Percentiles rank a stretch among this genome's conserved stretches.
These are phyloP conservation scores for Mastacembelus armatus DNA, from an alignment of 2,797 vertebrate species.

Conservation along the genomic window DNA sequence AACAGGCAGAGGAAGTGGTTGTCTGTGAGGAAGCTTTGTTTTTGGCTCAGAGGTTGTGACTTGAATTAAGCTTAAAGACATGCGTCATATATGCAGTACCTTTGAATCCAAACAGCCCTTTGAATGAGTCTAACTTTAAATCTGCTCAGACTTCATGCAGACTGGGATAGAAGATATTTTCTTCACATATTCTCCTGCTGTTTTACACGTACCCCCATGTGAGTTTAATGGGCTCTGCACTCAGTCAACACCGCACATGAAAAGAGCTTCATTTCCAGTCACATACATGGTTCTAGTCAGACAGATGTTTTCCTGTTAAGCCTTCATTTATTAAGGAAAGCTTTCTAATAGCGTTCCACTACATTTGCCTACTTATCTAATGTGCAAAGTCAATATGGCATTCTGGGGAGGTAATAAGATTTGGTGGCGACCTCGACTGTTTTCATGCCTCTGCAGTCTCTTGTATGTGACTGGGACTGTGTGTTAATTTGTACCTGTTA, in stretches of 20 bases:
- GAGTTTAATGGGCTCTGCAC: constrained; percentile 44
- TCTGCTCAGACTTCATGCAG: constrained; percentile 18
- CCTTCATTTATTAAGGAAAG: constrained; percentile 65
- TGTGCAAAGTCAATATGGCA: constrained; percentile 73
- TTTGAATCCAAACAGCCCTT: constrained; percentile 6
- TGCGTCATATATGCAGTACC: not conserved
- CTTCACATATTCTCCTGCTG: constrained; percentile 41
- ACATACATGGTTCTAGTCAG: constrained; percentile 58
- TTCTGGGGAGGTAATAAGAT: constrained; percentile 65
- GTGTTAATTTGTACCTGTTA: constrained; percentile 53
- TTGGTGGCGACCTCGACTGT: constrained; percentile 50
- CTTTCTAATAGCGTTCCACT: constrained; percentile 58
- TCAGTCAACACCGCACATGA: constrained; percentile 37
- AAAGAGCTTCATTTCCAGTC: constrained; percentile 55
- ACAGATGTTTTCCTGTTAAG: constrained; percentile 46
- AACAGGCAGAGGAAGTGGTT: constrained; percentile 75
- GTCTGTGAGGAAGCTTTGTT: constrained; percentile 33
- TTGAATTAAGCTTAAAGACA: not conserved
- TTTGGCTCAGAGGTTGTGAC: not conserved
- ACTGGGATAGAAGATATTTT: constrained; percentile 12
- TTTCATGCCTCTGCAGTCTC: constrained; percentile 31
- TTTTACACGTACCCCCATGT: constrained; percentile 46
- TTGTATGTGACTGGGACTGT: constrained; percentile 35
- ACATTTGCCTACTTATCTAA: constrained; percentile 73
- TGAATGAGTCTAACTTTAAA: constrained; percentile 18